Evolutionary conservation across 2,113 vertebrate genomes (phyloP), one percentile per base, ranked within the genome.

Genomic region (Gobio gobio): DNA sequence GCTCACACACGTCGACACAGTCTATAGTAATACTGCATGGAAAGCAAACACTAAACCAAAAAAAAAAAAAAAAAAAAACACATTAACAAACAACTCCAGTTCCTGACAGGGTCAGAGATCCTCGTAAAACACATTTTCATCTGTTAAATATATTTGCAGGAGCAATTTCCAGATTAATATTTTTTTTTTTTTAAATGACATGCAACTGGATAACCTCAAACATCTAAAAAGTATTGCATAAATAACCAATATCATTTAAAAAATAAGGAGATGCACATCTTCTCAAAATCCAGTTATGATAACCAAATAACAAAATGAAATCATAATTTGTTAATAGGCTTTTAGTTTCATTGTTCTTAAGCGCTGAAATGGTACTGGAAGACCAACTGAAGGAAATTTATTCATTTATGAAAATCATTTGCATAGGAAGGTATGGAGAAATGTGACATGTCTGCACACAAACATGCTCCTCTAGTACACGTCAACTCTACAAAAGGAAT

Each of bases 11-110:
- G 85, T 61, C 82, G 36, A 89, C 68, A 93, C 92, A 89, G 94
- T 94, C 95, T 94, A 94, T 95, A 97, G 93, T 95, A 93, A 95
- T 96, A 96, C 80, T 88, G 85, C 45, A 77, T 75, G 61, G 14
- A 70, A 78, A 33, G 18, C 51, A 75, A 86, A 86, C 49, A 76
- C 36, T 18, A 83, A 85, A 85, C 36, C 8, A 74, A 83, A 64
- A 49, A 58, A 74, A 40, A 83, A 64, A 49, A 58, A 74, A 40
- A 29, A 29, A 29, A 29, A 29, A 29, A 75, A 79, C 82, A 54
- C 24, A 64, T 36, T 29, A 77, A 81, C 29, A 59, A 75, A 88
- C 12, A 40, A 73, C 87, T 87, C 92, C 94, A 96, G 96, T 95
- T 95, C 94, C 94, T 94, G 61, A 33, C n/a, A 63, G 64, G 70